phyloP scores from a whole-genome alignment of 2,888 invertebrate species.

The Isoperla grammatica region DNA sequence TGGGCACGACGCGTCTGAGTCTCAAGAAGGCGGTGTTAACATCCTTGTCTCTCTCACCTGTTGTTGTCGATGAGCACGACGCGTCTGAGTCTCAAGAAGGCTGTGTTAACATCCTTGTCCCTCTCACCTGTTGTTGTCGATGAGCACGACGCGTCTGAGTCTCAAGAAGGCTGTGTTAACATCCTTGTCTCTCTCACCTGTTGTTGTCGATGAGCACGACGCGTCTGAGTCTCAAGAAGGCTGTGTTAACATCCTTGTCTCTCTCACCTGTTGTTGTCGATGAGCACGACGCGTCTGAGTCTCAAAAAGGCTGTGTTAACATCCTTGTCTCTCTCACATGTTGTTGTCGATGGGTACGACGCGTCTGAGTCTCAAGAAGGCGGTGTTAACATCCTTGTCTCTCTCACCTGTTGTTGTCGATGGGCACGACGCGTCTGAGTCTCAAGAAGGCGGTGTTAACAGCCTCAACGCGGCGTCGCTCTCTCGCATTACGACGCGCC shows the following conservation, averaged over 20 bases:
- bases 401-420: slow-evolving; percentile 45
- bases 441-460: slow-evolving; percentile 57
- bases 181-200: slow-evolving; percentile 49
- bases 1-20: slow-evolving; percentile 53
- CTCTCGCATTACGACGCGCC: slow-evolving; percentile 55
- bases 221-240: slow-evolving; percentile 53
- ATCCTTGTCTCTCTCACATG: slow-evolving; percentile 38
- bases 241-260: slow-evolving; percentile 59
- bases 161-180: slow-evolving; percentile 57
- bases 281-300: too few species aligned
- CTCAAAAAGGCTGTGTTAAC: too few species aligned
- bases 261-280: too few species aligned
- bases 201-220: slow-evolving; percentile 52
- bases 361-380: slow-evolving; percentile 53
- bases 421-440: slow-evolving; percentile 53
- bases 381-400: slow-evolving; percentile 58
- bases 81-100: slow-evolving; percentile 53
- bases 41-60: slow-evolving; percentile 46
- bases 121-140: slow-evolving; percentile 46
- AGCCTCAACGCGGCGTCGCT: slow-evolving; percentile 57
- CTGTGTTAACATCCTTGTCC: slow-evolving; percentile 59
- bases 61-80: slow-evolving; percentile 52
- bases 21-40: slow-evolving; percentile 57
- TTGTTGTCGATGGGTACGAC: slow-evolving; percentile 52
- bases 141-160: slow-evolving; percentile 53